Base-by-base conservation (phyloP, 2,797 vertebrate species). In the Apogon talboti region DNA sequence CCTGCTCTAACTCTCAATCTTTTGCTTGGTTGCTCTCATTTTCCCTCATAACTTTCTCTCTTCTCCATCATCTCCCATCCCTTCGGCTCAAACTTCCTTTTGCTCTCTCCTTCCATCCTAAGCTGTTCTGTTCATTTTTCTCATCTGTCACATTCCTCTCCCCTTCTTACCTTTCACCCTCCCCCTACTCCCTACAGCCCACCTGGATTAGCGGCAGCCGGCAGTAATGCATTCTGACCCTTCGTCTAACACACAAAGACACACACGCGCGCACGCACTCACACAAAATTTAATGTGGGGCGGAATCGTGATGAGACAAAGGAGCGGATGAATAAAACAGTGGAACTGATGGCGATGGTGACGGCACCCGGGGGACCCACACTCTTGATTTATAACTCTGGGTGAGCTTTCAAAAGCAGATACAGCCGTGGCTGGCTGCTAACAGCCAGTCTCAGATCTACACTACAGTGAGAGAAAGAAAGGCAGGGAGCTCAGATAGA, bases 261-360 rank as follows among this genome's bases (percentile, higher is more conserved):
- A 43, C 55, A 35, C 62, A 21, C 66, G 54, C 48, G 60, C 18
- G 52, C 37, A 55, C 47, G 19, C 11, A 57, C 67, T 71, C 65
- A 66, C 70, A 81, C 78, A 79, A 79, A 78, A 80, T 84, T 71
- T 84, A 64, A 89, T 82, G 77, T 78, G 83, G 71, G 81, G 57
- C 66, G 73, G 78, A 76, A 81, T 76, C 74, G 61, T 82, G 84
- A 90, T 78, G 78, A 90, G 86, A 88, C 77, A 82, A 88, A 83
- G 83, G 63, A 88, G 77, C 28, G 12, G 74, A 88, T 90, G 86
- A 92, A 90, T 87, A 90, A 91, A 89, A 89, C 87, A 90, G 90
- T 80, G 83, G 87, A 84, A 83, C 77, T 75, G 81, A 90, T 84
- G 81, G 84, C 69, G 52, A 75, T 71, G 85, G 83, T 67, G 85